Evolutionary conservation across 2,797 vertebrate species (phyloP).

Genomic region (Crotalus adamanteus): DNA sequence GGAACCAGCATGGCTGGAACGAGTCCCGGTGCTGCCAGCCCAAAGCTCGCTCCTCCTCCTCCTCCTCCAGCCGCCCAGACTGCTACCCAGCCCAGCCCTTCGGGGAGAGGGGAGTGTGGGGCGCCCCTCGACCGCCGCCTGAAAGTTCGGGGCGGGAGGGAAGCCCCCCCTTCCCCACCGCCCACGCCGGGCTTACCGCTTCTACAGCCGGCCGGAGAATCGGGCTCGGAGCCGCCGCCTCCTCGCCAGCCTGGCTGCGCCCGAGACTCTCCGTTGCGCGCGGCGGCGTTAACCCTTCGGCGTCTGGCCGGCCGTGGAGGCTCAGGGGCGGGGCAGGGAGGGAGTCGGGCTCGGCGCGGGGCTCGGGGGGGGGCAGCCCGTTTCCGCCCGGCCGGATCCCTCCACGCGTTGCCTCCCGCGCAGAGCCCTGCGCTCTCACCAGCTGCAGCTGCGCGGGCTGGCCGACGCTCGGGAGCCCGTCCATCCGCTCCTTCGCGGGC

Average conservation of each 20-base stretch:
- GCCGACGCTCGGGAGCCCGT: neutral
- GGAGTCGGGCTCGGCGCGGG: neutral
- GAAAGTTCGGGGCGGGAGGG: neutral
- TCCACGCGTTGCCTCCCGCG: neutral
- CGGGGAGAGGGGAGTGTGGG: neutral
- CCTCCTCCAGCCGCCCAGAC: neutral
- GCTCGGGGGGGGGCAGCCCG: neutral
- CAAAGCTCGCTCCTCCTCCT: neutral
- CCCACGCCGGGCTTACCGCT: constrained; percentile 55
- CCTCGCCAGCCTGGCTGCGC: neutral
- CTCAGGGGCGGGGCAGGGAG: no score
- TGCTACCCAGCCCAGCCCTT: constrained; percentile 26
- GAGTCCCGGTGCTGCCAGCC: neutral
- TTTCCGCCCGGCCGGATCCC: neutral
- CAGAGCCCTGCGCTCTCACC: neutral
- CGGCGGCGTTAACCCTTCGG: neutral
- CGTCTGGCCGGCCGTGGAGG: constrained; percentile 37
- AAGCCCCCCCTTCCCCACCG: neutral
- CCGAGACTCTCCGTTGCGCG: neutral
- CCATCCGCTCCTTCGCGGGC: neutral
- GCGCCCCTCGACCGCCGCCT: neutral
- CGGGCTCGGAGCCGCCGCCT: neutral
- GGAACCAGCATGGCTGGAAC: neutral
- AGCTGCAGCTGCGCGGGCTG: neutral
- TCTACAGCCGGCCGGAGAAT: constrained; percentile 52